Evolutionary conservation across 2,888 invertebrate species (phyloP), one percentile per base, ranked within the genome.

Genomic region (Cacoxenus indagator): DNA sequence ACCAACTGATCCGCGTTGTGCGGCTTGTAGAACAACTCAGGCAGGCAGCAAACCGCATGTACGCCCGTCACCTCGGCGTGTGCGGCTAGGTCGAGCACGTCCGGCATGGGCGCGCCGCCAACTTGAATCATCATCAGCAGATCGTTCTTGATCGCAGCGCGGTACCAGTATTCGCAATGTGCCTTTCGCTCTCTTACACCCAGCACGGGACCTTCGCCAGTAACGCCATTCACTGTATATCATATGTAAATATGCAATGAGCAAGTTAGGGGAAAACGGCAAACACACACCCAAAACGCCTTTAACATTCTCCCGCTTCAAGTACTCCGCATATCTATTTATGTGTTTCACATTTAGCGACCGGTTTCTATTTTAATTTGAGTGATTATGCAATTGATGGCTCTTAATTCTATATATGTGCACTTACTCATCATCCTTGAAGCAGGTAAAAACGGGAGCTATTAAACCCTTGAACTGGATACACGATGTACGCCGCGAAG

Each of bases 21-120:
- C 0, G 95, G 95, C 82, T 92, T 94, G 86, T 93, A 93, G 86
- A 93, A 95, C 31, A 95, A 85, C 78, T 95, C 95, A 0, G 95
- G 94, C 8, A 95, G 88, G 24, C 93, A 92, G 0, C 95, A 89
- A 0, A 95, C 87, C 0, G 94, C 93, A 84, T 93, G 90, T 0
- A 89, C 94, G 11, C 91, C 91, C 0, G 90, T 87, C n/a, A 64
- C 64, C 59, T 89, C 85, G 78, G 92, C 92, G 84, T 94, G 94
- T 72, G 88, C 88, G 0, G 94, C 93, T 88, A 94, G 86, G 76
- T 92, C 91, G n/a, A 92, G 76, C 5, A 93, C 93, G 80, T 94
- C 92, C 1, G 92, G 91, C 51, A 93, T 81, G 0, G 92, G 89
- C 4, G 91, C 90, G 1, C 93, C 94, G 0, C 94, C 94, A 22